A percentile compares a stretch with the other conserved stretches of the same genome.
Evolutionary conservation across 1,140 invertebrate species (phyloP).

Genomic region (Bombus balteatus): DNA sequence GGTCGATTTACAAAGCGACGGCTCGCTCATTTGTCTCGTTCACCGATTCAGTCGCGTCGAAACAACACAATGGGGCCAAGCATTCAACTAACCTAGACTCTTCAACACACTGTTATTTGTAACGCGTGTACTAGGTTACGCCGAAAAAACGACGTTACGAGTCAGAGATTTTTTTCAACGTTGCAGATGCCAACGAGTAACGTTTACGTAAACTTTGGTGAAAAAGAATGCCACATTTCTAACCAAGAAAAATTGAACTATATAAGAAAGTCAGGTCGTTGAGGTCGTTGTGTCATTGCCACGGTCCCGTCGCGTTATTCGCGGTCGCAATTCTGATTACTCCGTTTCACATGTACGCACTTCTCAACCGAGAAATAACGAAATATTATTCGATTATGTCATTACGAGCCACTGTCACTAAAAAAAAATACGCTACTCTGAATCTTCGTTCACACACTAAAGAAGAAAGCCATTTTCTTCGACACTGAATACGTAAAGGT

Average conservation of each 20-base stretch:
- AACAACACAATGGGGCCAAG: conserved; percentile 41
- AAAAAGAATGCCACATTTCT: not conserved
- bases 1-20: conserved; percentile 35
- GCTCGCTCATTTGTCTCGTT: conserved; percentile 30
- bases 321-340: conserved; percentile 45
- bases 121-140: conserved; percentile 2
- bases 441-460: conserved; percentile 45
- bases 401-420: conserved; percentile 48
- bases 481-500: conserved; percentile 54
- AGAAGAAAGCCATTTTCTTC: conserved; percentile 59
- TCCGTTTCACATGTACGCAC: conserved; percentile 52
- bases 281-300: conserved; percentile 57
- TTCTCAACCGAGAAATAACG: conserved; percentile 26
- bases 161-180: not conserved
- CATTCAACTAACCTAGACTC: conserved; percentile 46
- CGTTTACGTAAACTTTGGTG: not conserved
- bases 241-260: conserved; percentile 3
- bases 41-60: conserved; percentile 18
- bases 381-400: conserved; percentile 57
- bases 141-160: not conserved
- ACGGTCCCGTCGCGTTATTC: conserved; percentile 52
- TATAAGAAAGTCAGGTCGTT: conserved; percentile 31
- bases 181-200: not conserved
- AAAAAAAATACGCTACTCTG: conserved; percentile 28
- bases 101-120: conserved; percentile 39